Conservation (phyloP, 2,797 vertebrate genomes). For the Pteropus rufus region DNA sequence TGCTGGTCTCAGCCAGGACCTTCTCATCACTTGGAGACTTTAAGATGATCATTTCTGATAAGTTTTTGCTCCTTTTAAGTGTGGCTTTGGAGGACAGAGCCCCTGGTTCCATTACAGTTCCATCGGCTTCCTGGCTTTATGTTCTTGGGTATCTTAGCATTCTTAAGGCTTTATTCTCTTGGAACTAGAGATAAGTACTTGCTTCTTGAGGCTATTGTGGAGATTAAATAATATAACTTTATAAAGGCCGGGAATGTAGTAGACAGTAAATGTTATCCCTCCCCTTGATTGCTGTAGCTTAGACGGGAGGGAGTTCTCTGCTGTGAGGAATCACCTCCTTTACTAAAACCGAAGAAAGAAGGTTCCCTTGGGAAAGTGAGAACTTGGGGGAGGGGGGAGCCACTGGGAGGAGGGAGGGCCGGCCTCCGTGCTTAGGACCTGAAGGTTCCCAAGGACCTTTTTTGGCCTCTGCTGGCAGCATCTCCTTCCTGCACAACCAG, state of each 20-base stretch:
- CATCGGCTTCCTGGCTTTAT: neutral
- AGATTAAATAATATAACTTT: neutral
- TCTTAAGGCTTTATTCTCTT: neutral
- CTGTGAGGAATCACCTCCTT: neutral
- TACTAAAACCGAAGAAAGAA: neutral
- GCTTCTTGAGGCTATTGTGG: neutral
- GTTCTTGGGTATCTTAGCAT: neutral
- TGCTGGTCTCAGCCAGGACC: neutral
- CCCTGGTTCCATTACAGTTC: neutral
- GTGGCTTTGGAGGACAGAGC: neutral
- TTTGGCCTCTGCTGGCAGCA: neutral
- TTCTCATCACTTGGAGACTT: neutral
- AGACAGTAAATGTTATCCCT: neutral
- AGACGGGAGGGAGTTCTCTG: neutral
- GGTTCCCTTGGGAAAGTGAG: neutral
- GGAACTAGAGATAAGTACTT: neutral
- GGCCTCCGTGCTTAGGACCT: neutral
- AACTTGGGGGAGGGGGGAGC: neutral
- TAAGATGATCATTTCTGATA: neutral
- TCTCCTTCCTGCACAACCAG: neutral
- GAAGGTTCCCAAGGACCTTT: neutral
- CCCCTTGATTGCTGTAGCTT: neutral
- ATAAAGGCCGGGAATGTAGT: neutral
- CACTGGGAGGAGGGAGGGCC: neutral
- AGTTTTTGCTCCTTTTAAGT: neutral